Evolutionary conservation across 2,888 invertebrate species (phyloP).

Genomic region (Myopa tessellatipennis): DNA sequence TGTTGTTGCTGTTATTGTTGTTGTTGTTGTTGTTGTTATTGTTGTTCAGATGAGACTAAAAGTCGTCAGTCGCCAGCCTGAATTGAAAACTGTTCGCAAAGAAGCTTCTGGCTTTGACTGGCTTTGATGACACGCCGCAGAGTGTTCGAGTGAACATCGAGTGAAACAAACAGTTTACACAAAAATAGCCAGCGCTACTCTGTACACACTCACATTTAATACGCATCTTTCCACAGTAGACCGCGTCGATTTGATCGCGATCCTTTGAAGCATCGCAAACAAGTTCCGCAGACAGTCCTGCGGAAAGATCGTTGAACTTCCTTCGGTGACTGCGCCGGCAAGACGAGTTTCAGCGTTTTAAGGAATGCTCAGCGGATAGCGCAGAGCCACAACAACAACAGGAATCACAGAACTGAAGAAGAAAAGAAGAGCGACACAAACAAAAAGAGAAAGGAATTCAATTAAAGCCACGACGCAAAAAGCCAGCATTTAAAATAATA

Average conservation of each 20-base stretch:
- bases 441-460: slow-evolving; percentile 7
- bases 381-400: slow-evolving; percentile 2
- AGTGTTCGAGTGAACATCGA: background rate
- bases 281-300: background rate
- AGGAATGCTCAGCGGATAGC: slow-evolving; percentile 9
- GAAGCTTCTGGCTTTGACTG: no score
- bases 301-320: slow-evolving; percentile 10
- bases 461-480: slow-evolving; percentile 16
- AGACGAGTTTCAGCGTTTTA: background rate
- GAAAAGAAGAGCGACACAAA: background rate
- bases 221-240: no score
- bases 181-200: background rate
- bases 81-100: background rate
- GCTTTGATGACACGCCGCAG: background rate
- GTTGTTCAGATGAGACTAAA: background rate
- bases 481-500: slow-evolving; percentile 18
- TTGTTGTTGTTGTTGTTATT: background rate
- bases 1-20: background rate
- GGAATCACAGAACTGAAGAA: background rate
- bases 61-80: background rate
- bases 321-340: background rate
- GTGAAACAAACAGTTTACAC: background rate
- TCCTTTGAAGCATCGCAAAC: background rate
- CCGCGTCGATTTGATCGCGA: no score
- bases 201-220: no score